These are phyloP conservation scores for Dipus sagitta DNA, from an alignment of 2,797 vertebrate genomes.

Conservation along the genomic window DNA sequence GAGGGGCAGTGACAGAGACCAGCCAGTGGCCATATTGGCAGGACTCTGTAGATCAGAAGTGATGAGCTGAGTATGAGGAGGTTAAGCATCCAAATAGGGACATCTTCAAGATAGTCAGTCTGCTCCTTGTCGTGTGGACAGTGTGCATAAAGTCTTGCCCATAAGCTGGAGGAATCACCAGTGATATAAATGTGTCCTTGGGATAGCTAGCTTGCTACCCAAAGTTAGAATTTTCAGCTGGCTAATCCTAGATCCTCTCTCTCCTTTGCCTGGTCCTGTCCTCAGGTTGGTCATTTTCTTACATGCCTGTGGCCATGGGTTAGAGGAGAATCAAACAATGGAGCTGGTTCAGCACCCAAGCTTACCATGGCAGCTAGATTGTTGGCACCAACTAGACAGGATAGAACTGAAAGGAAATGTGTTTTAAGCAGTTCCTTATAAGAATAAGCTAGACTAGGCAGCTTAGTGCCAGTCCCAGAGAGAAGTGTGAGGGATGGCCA, in stretches of 20 bases:
- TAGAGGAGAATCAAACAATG: neutral
- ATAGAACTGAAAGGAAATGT: neutral
- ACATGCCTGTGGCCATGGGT: neutral
- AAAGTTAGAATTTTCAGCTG: neutral
- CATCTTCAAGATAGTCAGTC: neutral
- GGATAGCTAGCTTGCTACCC: neutral
- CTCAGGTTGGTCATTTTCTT: neutral
- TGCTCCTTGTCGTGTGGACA: neutral
- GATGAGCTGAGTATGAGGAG: neutral
- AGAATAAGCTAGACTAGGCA: neutral
- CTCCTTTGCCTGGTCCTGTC: neutral
- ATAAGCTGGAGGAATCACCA: neutral
- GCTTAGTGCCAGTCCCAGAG: neutral
- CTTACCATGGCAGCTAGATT: neutral
- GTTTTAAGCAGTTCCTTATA: neutral
- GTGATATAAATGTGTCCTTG: neutral
- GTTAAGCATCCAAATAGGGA: too few species aligned
- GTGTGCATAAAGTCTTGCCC: too few species aligned
- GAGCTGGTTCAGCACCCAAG: neutral
- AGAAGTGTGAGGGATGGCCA: neutral
- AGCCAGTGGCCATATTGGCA: neutral
- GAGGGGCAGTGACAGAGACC: neutral
- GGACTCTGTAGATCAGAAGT: neutral
- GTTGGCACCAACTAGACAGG: neutral
- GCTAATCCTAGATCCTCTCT: neutral